phyloP scores from a whole-genome alignment of 2,797 vertebrate species.

The Nyctibius grandis region DNA sequence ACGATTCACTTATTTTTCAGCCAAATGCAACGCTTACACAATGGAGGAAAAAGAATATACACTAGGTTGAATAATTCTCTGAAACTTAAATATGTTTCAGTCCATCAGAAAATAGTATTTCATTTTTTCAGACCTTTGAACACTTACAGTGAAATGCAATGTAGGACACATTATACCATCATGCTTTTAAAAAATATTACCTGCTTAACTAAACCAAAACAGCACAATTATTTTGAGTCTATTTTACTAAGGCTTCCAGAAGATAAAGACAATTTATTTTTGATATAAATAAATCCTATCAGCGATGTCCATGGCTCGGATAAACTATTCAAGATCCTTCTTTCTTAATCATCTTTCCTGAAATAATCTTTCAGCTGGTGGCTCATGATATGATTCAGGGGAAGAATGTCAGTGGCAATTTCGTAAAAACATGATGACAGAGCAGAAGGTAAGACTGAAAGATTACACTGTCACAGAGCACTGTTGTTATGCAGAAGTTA shows the following conservation, averaged over 20 bases:
- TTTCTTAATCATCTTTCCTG: slow-evolving; percentile 54
- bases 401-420: slow-evolving; percentile 38
- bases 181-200: neutral
- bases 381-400: slow-evolving; percentile 49
- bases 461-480: neutral
- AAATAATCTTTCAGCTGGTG: slow-evolving; percentile 70
- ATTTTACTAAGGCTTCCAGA: slow-evolving; percentile 23
- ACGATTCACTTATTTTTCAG: neutral
- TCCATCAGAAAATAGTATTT: neutral
- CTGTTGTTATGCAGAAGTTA: slow-evolving; percentile 5
- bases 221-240: neutral
- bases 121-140: neutral
- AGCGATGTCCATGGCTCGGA: neutral
- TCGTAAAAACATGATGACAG: neutral
- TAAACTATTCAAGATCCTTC: slow-evolving; percentile 55
- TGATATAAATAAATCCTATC: slow-evolving; percentile 49
- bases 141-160: neutral
- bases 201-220: neutral
- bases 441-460: slow-evolving; percentile 9
- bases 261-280: slow-evolving; percentile 47
- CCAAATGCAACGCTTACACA: neutral
- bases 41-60: neutral
- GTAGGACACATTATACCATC: neutral
- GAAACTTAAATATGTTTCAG: neutral
- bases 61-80: neutral